phyloP scores from a whole-genome alignment of 2,113 vertebrate genomes.

The Pygathrix nemaeus region DNA sequence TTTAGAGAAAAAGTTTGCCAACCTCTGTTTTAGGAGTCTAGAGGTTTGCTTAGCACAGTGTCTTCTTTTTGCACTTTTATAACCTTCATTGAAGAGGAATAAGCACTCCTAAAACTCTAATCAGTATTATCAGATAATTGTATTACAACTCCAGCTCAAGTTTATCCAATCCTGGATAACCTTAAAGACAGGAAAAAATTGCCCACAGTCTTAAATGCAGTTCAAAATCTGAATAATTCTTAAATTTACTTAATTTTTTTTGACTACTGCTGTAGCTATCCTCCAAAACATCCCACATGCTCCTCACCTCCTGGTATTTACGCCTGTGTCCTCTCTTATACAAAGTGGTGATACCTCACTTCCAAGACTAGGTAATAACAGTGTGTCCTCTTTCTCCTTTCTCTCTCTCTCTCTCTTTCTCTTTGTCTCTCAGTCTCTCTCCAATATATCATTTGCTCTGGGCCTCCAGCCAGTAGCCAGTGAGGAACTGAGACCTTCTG shows the following conservation, averaged over 20 bases:
- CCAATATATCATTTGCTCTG: background rate
- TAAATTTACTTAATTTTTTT: background rate
- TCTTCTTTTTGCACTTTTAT: background rate
- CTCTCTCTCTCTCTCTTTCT: background rate
- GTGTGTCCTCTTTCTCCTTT: background rate
- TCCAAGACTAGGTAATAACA: background rate
- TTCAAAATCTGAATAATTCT: background rate
- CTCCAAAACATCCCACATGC: background rate
- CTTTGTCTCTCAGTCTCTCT: no score
- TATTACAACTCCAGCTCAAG: background rate
- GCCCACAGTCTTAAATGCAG: background rate
- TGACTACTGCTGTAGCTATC: background rate
- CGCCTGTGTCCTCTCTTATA: background rate
- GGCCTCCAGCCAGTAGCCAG: background rate
- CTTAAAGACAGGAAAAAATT: background rate
- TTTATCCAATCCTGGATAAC: background rate
- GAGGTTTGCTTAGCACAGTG: background rate
- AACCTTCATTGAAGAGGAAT: background rate
- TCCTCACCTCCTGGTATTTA: background rate
- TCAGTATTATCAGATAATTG: background rate
- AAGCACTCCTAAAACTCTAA: conserved; percentile 5
- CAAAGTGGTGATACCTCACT: background rate
- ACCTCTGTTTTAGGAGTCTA: background rate
- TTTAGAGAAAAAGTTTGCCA: background rate
- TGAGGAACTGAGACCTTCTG: background rate